A percentile compares a stretch with the other conserved stretches of the same genome.
These are phyloP conservation scores for Tympanuchus pallidicinctus DNA, from an alignment of 2,113 vertebrate genomes.

Conservation along the genomic window DNA sequence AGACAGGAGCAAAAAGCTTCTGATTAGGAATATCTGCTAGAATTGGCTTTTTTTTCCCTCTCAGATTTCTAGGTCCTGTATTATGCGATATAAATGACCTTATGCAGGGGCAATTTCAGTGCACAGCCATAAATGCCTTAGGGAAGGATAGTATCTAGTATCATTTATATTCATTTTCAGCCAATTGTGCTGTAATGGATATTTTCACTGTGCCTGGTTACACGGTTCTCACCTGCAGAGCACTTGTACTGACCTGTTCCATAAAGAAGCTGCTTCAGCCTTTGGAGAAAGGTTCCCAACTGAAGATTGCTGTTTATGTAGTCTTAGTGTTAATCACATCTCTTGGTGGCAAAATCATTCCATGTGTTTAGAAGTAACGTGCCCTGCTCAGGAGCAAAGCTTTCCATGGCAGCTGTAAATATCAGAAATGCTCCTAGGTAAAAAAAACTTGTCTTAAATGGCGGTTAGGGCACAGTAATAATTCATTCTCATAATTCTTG, in stretches of 20 bases:
- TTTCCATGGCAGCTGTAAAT: neutral
- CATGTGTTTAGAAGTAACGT: neutral
- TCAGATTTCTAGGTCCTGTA: neutral
- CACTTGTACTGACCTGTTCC: neutral
- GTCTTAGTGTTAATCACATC: neutral
- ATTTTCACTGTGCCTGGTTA: neutral
- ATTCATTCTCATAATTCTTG: neutral
- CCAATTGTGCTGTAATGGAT: neutral
- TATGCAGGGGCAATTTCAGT: neutral
- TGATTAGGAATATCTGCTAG: neutral
- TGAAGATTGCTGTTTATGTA: neutral
- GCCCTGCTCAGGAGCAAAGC: neutral
- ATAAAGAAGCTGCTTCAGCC: neutral
- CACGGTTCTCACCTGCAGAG: neutral
- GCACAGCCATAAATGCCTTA: neutral
- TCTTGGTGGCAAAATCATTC: neutral
- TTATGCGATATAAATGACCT: neutral
- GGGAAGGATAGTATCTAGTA: neutral
- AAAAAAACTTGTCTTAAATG: neutral
- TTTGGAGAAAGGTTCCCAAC: neutral
- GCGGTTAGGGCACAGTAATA: neutral
- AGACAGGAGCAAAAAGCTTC: neutral
- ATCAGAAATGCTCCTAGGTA: neutral
- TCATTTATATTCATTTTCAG: neutral
- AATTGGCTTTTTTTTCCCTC: neutral